Conservation (phyloP, 1,140 invertebrate species). For the Diplogasteroides magnus region DNA sequence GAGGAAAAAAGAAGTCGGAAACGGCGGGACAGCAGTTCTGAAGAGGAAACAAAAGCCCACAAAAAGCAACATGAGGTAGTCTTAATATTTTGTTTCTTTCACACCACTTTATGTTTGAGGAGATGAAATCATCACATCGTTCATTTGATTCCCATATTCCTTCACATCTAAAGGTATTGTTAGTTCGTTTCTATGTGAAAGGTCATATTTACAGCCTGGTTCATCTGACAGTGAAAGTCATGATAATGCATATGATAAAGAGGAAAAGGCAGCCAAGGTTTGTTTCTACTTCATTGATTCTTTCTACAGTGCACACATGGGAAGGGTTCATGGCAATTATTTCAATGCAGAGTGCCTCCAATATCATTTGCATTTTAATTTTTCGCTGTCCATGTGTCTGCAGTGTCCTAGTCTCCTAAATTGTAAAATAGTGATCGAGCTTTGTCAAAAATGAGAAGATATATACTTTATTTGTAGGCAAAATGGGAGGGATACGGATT, state of each 20-base stretch:
- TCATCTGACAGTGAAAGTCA: neutral
- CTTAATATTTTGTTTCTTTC: neutral
- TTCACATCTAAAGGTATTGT: slow-evolving; percentile 5
- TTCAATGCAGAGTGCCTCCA: too few relatives aligned
- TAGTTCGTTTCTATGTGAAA: slow-evolving; percentile 13
- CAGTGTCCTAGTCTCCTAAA: too few relatives aligned
- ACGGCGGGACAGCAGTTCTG: neutral
- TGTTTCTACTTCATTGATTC: neutral
- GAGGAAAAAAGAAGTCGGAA: slow-evolving; percentile 4
- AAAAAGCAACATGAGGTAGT: neutral
- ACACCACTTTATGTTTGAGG: neutral
- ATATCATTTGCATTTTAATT: too few relatives aligned
- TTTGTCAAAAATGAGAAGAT: too few relatives aligned
- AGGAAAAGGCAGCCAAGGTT: neutral
- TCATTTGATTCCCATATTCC: neutral
- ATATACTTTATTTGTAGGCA: neutral
- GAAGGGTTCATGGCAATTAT: too few relatives aligned
- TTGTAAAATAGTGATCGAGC: neutral
- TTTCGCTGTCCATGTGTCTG: too few relatives aligned
- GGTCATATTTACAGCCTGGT: neutral
- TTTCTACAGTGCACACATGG: too few relatives aligned
- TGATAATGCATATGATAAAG: neutral
- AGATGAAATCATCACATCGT: neutral
- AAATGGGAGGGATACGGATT: slow-evolving; percentile 17
- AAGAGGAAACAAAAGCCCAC: slow-evolving; percentile 7